Evolutionary conservation across 2,113 vertebrate genomes (phyloP).

Genomic region (Acanthochromis polyacanthus): DNA sequence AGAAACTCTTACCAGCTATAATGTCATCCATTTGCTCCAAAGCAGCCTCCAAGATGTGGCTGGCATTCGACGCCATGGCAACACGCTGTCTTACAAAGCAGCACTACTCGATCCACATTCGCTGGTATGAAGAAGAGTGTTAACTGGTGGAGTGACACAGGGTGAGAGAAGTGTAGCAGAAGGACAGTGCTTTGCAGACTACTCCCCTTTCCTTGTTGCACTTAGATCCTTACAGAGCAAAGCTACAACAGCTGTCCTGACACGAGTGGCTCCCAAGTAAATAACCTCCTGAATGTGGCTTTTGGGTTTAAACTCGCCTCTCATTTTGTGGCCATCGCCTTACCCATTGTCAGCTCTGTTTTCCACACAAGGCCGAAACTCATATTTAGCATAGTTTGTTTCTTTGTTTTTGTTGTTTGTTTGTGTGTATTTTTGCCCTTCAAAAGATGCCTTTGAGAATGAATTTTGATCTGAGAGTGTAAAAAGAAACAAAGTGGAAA

Average conservation of each 20-base stretch:
- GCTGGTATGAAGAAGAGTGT: constrained; percentile 12
- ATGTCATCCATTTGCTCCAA: constrained; percentile 95
- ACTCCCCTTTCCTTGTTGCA: constrained; percentile 51
- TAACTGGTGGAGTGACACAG: constrained; percentile 15
- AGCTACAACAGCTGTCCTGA: constrained; percentile 60
- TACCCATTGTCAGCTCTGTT: constrained; percentile 56
- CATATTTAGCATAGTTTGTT: constrained; percentile 52
- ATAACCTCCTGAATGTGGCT: constrained; percentile 74
- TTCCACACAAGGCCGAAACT: constrained; percentile 26
- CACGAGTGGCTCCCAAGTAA: constrained; percentile 61
- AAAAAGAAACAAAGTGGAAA: neutral
- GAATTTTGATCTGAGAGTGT: neutral
- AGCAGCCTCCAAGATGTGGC: constrained; percentile 90
- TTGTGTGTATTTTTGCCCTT: constrained; percentile 5
- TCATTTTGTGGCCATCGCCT: constrained; percentile 74
- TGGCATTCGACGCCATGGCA: constrained; percentile 90
- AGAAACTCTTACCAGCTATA: constrained; percentile 89
- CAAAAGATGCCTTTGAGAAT: neutral
- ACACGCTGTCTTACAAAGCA: constrained; percentile 30
- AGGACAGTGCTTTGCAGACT: constrained; percentile 23
- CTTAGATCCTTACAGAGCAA: constrained; percentile 45
- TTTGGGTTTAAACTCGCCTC: constrained; percentile 77
- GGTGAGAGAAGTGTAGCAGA: constrained; percentile 31
- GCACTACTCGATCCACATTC: constrained; percentile 16
- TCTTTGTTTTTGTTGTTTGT: constrained; percentile 28